A percentile compares a stretch with the other conserved stretches of the same genome.
Conservation (phyloP, 2,888 invertebrate species). For the Linnaemya tessellans region DNA sequence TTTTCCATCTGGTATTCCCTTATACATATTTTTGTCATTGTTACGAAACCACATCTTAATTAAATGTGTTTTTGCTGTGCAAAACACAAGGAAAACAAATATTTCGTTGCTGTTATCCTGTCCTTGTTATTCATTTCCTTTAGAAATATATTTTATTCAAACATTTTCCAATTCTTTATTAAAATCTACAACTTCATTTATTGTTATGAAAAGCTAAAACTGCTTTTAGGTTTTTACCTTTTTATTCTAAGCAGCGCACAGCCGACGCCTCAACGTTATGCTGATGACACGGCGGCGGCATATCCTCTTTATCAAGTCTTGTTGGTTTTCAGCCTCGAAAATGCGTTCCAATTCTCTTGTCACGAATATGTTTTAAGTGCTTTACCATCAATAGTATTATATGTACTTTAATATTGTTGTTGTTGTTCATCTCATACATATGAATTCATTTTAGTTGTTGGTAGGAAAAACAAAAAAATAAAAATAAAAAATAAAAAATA, state of each 20-base stretch:
- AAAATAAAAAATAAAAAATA: not conserved
- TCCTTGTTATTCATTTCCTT: conserved; percentile 43
- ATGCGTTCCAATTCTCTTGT: not conserved
- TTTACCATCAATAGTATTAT: conserved; percentile 52
- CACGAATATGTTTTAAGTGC: conserved; percentile 45
- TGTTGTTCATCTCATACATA: conserved; percentile 19
- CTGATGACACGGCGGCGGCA: not conserved
- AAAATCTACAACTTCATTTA: conserved; percentile 1
- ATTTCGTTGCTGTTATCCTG: conserved; percentile 23
- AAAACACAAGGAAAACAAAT: not conserved
- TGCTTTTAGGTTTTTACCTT: not conserved
- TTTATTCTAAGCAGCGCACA: not conserved
- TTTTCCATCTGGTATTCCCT: no score
- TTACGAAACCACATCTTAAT: conserved; percentile 6
- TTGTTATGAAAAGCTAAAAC: conserved; percentile 18
- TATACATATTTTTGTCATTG: not conserved
- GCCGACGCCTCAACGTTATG: not conserved
- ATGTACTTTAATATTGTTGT: conserved; percentile 26
- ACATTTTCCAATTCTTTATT: conserved; percentile 9
- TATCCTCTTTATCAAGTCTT: not conserved
- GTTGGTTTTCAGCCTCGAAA: conserved; percentile 4
- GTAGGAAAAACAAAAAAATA: conserved; percentile 24
- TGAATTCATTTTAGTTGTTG: conserved; percentile 71
- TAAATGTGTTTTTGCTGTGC: not conserved
- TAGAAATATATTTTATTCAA: conserved; percentile 9